Evolutionary conservation across 64 coral and sea anemone genomes (phyloP), one percentile per base, ranked within the genome.

Genomic region (Montipora foliosa): DNA sequence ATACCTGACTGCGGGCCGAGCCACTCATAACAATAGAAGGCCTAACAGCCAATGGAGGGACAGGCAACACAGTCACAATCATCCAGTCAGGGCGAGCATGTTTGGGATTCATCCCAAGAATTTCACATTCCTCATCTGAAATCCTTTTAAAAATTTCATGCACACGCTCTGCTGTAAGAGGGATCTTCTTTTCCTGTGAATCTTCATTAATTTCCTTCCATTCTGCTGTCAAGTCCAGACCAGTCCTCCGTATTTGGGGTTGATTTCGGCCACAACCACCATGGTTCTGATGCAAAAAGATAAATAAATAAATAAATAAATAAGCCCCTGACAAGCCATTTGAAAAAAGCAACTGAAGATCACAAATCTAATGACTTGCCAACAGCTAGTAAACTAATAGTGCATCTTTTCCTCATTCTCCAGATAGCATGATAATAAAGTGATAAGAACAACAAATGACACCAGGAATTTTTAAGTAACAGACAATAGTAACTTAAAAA

Each of bases 131-230:
- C 55, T 99, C 98, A 78, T 99, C 98, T 49, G 98, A 90, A 48
- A 99, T 99, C 85, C 98, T 78, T 85, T 99, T 99, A 44, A 99
- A 99, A 45, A 99, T 92, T 76, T 99, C 98, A 81, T 99, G 87
- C 16, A 99, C 98, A 83, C 98, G 89, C 37, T 99, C 98, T 92
- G 98, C 98, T 79, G 98, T 96, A 68, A 99, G 74, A 19, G 92
- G 90, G 16, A 99, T 99, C 91, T 99, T 99, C 80, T 99, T 99
- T 49, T 99, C 98, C 8, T 95, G 95, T 1, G 98, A 96, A 82
- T 99, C 98, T 79, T 99, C 98, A 85, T 99, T 99, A 9, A 99
- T 79, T 76, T 96, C 95, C 61, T 99, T 99, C 98, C 98, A 99
- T 73, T 99, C 98, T 75, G 98, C 98, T 59, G 98, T 99, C 15